A percentile compares a stretch with the other conserved stretches of the same genome.
Evolutionary conservation across 2,797 vertebrate species (phyloP).

Genomic region (Phalloptychus januarius): DNA sequence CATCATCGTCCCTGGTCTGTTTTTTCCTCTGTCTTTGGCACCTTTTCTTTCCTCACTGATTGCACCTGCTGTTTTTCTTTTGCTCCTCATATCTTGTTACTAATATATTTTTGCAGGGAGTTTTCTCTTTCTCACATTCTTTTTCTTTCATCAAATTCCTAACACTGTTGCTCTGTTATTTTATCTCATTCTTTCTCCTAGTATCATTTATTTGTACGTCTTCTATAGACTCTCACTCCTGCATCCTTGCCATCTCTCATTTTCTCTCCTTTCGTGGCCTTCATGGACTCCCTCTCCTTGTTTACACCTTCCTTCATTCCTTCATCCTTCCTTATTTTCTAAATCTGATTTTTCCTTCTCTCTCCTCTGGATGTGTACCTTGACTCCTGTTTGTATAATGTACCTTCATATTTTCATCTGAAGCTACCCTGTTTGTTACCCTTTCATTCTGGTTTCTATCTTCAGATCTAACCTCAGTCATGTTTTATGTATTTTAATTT

Average conservation of each 20-base stretch:
- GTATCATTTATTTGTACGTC: conserved; percentile 35
- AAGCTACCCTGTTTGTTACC: conserved; percentile 42
- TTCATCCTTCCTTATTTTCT: conserved; percentile 53
- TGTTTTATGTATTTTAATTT: conserved; percentile 31
- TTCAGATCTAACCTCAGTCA: conserved; percentile 4
- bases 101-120: conserved; percentile 36
- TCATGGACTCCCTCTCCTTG: conserved; percentile 61
- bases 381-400: conserved; percentile 45
- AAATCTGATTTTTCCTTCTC: conserved; percentile 54
- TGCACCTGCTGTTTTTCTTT: conserved; percentile 10
- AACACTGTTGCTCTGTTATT: conserved; percentile 20
- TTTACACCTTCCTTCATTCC: conserved; percentile 45
- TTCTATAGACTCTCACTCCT: conserved; percentile 15
- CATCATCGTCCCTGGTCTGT: conserved; percentile 21
- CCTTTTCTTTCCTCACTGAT: background rate
- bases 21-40: background rate
- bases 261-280: conserved; percentile 34
- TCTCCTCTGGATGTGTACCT: conserved; percentile 52
- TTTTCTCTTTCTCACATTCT: conserved; percentile 8
- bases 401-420: conserved; percentile 25
- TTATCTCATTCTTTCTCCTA: conserved; percentile 8
- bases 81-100: conserved; percentile 3
- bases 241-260: conserved; percentile 13
- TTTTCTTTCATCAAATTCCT: conserved; percentile 32
- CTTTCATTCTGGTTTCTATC: conserved; percentile 6